Percentiles rank a stretch among this genome's conserved stretches.
Evolutionary conservation across 2,797 vertebrate genomes (phyloP).

Genomic region (Thunnus albacares): DNA sequence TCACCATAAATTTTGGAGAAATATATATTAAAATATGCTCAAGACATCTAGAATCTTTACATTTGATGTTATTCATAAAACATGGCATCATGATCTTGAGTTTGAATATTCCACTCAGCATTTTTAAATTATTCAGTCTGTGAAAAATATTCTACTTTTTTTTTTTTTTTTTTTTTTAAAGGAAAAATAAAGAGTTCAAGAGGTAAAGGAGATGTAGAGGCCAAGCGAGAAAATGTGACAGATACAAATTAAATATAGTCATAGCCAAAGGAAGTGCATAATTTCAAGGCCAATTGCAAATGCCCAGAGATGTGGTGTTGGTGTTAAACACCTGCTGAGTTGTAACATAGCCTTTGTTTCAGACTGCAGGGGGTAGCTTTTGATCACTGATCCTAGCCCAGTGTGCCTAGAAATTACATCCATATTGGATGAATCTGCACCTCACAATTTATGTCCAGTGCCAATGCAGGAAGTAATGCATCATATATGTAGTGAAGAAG

Average conservation of each 20-base stretch:
- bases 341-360: neutral
- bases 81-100: constrained; percentile 1
- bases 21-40: constrained; percentile 1
- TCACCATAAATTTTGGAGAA: neutral
- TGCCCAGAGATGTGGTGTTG: constrained; percentile 15
- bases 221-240: constrained; percentile 9
- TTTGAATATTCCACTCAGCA: constrained; percentile 27
- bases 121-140: constrained; percentile 16
- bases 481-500: neutral
- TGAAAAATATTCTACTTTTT: neutral
- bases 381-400: constrained; percentile 5
- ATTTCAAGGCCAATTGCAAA: constrained; percentile 13
- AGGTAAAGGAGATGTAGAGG: constrained; percentile 9
- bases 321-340: constrained; percentile 20
- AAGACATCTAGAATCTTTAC: constrained; percentile 1
- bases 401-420: constrained; percentile 10
- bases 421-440: constrained; percentile 26
- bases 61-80: constrained; percentile 25
- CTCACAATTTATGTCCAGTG: neutral
- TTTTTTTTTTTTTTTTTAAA: neutral
- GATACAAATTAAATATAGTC: constrained; percentile 16
- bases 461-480: neutral
- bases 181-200: neutral
- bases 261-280: neutral
- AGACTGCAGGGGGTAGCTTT: neutral